Evolutionary conservation across 2,888 invertebrate species (phyloP).

Genomic region (Dorcus parallelipipedus): DNA sequence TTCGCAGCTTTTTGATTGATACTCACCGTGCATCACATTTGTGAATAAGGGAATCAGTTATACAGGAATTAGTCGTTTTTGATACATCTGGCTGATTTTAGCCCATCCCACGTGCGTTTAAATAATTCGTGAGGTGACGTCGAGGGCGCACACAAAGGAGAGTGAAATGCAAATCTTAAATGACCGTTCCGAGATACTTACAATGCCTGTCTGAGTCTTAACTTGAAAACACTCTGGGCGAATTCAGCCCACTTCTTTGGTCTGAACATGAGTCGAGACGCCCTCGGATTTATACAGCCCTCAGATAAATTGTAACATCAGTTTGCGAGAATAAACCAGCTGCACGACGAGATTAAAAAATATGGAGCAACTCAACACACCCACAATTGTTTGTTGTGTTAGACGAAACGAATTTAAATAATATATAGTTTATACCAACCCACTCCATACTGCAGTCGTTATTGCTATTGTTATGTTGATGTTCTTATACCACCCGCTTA

Average conservation of each 20-base stretch:
- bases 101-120: neutral
- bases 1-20: neutral
- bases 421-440: conserved; percentile 5
- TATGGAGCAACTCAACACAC: conserved; percentile 19
- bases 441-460: conserved; percentile 23
- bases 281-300: conserved; percentile 7
- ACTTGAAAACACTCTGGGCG: conserved; percentile 23
- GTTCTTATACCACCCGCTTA: conserved; percentile 26
- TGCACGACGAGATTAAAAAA: conserved; percentile 14
- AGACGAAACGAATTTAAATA: neutral
- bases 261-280: conserved; percentile 20
- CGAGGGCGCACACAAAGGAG: conserved; percentile 1
- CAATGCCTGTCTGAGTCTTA: conserved; percentile 9
- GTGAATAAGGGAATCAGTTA: neutral
- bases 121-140: neutral
- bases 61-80: neutral
- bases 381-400: conserved; percentile 14
- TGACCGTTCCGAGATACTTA: neutral
- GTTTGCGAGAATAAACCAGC: conserved; percentile 15
- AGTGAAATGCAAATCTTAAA: conserved; percentile 2
- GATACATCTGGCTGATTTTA: neutral
- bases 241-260: conserved; percentile 21
- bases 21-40: neutral
- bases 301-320: conserved; percentile 5
- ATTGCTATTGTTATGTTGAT: conserved; percentile 28